A percentile compares a stretch with the other conserved stretches of the same genome.
phyloP scores from a whole-genome alignment of 1,140 invertebrate genomes.

The Meloidogyne exigua region DNA sequence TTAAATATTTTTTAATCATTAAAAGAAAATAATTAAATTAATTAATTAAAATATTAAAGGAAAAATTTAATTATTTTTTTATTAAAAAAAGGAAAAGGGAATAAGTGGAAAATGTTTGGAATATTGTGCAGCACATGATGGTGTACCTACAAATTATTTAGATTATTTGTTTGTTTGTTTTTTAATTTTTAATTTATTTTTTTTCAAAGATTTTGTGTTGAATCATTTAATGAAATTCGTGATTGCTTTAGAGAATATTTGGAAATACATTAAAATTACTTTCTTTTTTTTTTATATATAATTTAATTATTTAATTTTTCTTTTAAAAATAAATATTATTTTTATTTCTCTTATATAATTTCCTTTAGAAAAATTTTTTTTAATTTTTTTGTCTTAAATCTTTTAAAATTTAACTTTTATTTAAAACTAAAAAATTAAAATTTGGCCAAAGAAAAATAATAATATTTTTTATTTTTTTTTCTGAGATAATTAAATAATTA shows the following conservation, averaged over 20 bases:
- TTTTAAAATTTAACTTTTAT: too few relatives aligned
- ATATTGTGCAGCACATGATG: constrained; percentile 62
- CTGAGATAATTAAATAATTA: too few relatives aligned
- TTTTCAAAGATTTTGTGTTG: constrained; percentile 49
- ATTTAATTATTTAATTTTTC: too few relatives aligned
- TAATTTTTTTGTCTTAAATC: background rate
- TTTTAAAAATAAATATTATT: too few relatives aligned
- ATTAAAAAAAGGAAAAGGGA: constrained; percentile 51
- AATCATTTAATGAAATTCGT: constrained; percentile 60
- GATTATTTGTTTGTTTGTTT: constrained; percentile 47
- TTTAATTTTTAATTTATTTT: background rate
- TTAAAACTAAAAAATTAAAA: too few relatives aligned
- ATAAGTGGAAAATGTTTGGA: constrained; percentile 60
- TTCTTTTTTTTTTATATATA: too few relatives aligned
- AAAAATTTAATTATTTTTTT: background rate
- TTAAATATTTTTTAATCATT: background rate
- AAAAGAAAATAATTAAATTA: background rate
- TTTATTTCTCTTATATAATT: too few relatives aligned
- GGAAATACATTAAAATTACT: constrained; percentile 42
- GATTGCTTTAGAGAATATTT: constrained; percentile 57
- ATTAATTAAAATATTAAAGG: too few relatives aligned
- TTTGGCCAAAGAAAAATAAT: too few relatives aligned
- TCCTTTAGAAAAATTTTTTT: background rate
- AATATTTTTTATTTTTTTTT: too few relatives aligned
- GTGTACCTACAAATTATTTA: constrained; percentile 61